Conservation (phyloP, 1,140 invertebrate species). For the Lepidurus couesii region DNA sequence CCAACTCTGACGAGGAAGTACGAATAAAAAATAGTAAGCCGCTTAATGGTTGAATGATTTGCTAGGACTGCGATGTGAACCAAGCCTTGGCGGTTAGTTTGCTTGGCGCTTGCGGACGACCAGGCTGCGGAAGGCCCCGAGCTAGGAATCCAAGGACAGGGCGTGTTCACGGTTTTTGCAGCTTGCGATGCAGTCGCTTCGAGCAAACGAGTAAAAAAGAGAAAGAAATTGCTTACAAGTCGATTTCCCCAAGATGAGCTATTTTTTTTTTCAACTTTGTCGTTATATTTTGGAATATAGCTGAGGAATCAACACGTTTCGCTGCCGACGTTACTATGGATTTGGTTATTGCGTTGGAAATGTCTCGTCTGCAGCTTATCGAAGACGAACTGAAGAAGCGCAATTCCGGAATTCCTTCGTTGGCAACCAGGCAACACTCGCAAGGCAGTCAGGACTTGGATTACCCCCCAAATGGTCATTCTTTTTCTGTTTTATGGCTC, state of each 20-base stretch:
- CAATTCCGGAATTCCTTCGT: conserved; percentile 35
- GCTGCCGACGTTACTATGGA: conserved; percentile 57
- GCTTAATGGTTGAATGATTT: not conserved
- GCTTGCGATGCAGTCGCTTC: conserved; percentile 46
- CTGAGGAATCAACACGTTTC: conserved; percentile 16
- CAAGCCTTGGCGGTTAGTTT: conserved; percentile 41
- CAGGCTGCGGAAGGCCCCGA: conserved; percentile 44
- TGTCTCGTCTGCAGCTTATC: conserved; percentile 63
- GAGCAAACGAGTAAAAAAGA: conserved; percentile 40
- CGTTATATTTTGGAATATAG: not conserved
- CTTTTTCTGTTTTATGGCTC: not conserved
- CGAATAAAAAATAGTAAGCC: not conserved
- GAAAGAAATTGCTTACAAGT: conserved; percentile 35
- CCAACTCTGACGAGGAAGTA: conserved; percentile 54
- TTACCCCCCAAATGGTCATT: conserved; percentile 1
- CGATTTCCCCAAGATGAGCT: not conserved
- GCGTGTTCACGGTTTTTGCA: conserved; percentile 51
- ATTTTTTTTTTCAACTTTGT: not conserved
- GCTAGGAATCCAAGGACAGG: conserved; percentile 51
- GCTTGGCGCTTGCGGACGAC: conserved; percentile 40
- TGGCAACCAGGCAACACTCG: not conserved
- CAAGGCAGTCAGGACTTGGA: not conserved
- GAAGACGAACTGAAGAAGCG: conserved; percentile 51
- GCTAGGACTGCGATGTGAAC: conserved; percentile 39
- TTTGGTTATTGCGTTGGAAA: conserved; percentile 61